A percentile compares a stretch with the other conserved stretches of the same genome.
Evolutionary conservation across 2,113 vertebrate genomes (phyloP).

Genomic region (Bettongia penicillata): DNA sequence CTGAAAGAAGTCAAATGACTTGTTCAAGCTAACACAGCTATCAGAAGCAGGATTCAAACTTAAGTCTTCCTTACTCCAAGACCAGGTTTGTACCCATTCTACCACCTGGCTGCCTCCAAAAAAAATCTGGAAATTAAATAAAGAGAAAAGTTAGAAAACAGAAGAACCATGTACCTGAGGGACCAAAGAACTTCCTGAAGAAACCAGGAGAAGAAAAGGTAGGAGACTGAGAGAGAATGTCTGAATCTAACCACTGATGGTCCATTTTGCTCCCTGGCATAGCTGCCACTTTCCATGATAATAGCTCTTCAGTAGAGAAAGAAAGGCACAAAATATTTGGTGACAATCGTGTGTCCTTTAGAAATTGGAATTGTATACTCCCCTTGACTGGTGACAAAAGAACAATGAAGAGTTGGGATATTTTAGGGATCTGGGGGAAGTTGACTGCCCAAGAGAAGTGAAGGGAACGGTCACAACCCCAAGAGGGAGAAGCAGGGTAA

Average conservation of each 20-base stretch:
- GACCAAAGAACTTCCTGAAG: slow-evolving; percentile 18
- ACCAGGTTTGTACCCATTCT: background rate
- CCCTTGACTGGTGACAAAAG: slow-evolving; percentile 28
- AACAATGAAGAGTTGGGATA: background rate
- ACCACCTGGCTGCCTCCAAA: background rate
- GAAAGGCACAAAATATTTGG: slow-evolving; percentile 39
- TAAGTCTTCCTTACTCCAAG: background rate
- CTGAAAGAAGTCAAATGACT: background rate
- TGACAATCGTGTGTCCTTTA: slow-evolving; percentile 57
- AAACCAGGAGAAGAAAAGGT: background rate
- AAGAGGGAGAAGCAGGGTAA: background rate
- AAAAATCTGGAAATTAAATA: background rate
- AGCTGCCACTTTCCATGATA: background rate
- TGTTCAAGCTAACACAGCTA: background rate
- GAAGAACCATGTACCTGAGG: background rate
- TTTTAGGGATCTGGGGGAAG: background rate
- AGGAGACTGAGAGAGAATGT: slow-evolving; percentile 21
- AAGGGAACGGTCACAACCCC: background rate
- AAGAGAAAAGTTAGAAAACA: background rate
- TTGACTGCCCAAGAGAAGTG: background rate
- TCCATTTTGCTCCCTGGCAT: background rate
- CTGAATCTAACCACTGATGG: background rate
- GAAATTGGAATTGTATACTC: slow-evolving; percentile 66
- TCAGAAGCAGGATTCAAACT: background rate
- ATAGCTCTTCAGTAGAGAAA: background rate